Percentiles rank a stretch among this genome's conserved stretches.
Evolutionary conservation across 1,140 invertebrate genomes (phyloP).

Genomic region (Thalassaphorura encarpata): DNA sequence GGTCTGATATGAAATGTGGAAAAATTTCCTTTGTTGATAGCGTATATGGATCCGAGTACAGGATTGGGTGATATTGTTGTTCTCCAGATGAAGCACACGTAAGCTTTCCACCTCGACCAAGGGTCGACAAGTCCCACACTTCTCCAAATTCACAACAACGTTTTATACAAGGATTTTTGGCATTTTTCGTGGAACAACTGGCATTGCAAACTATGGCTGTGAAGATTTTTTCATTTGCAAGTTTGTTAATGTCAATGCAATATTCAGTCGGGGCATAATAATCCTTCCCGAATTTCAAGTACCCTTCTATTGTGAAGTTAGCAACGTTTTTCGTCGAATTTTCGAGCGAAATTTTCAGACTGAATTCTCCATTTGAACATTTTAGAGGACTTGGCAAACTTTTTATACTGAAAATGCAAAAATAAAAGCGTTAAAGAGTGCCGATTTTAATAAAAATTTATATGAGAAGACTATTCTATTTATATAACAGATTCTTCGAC

Average conservation of each 20-base stretch:
- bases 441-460: background rate
- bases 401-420: background rate
- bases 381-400: background rate
- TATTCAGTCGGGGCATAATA: conserved; percentile 10
- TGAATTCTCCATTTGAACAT: background rate
- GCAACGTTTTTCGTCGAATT: background rate
- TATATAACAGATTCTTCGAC: too few relatives aligned
- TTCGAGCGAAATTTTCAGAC: background rate
- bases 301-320: conserved; percentile 7
- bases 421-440: background rate
- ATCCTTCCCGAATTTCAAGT: conserved; percentile 5
- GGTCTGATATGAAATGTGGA: conserved; percentile 1
- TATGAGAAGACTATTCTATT: too few relatives aligned
- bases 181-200: background rate
- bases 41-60: conserved; percentile 7
- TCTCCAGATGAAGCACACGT: conserved; percentile 2
- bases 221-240: background rate
- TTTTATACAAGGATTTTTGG: conserved; percentile 7
- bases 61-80: conserved; percentile 3
- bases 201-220: conserved; percentile 3
- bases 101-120: background rate
- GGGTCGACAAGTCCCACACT: conserved; percentile 7
- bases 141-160: conserved; percentile 12
- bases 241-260: conserved; percentile 6
- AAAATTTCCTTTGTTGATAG: background rate